These are phyloP conservation scores for Columba janthina DNA, from an alignment of 2,113 vertebrate genomes.

Conservation along the genomic window DNA sequence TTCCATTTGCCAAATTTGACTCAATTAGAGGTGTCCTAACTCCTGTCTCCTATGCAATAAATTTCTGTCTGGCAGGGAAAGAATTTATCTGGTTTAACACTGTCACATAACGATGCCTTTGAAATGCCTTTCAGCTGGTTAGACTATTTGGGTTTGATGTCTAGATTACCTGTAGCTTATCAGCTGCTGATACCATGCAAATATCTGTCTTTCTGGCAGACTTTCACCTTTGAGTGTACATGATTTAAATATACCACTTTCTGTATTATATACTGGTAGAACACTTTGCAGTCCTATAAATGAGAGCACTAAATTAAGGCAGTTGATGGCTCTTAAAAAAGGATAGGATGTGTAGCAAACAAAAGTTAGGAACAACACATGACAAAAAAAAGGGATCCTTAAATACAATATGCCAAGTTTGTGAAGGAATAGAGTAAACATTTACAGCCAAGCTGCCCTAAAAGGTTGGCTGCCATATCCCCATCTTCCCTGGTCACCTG, in stretches of 20 bases:
- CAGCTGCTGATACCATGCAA: neutral
- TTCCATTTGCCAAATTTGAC: neutral
- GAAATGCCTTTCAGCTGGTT: neutral
- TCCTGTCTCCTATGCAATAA: neutral
- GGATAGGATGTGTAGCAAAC: neutral
- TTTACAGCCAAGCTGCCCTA: neutral
- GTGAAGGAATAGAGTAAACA: neutral
- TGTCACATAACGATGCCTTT: neutral
- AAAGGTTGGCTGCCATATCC: neutral
- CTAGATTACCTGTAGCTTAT: neutral
- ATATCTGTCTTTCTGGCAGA: neutral
- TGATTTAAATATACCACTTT: neutral
- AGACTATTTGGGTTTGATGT: neutral
- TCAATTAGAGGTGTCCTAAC: neutral
- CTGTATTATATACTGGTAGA: neutral
- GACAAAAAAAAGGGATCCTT: neutral
- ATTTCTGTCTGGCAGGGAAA: neutral
- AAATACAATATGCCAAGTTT: neutral
- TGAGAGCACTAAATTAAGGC: neutral
- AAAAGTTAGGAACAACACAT: neutral
- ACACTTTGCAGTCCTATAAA: neutral
- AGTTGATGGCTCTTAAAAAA: neutral
- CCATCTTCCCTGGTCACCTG: neutral
- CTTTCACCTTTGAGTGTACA: neutral
- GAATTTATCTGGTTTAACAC: neutral